These are phyloP conservation scores for Melanophora roralis DNA, from an alignment of 2,888 invertebrate genomes.

Conservation along the genomic window DNA sequence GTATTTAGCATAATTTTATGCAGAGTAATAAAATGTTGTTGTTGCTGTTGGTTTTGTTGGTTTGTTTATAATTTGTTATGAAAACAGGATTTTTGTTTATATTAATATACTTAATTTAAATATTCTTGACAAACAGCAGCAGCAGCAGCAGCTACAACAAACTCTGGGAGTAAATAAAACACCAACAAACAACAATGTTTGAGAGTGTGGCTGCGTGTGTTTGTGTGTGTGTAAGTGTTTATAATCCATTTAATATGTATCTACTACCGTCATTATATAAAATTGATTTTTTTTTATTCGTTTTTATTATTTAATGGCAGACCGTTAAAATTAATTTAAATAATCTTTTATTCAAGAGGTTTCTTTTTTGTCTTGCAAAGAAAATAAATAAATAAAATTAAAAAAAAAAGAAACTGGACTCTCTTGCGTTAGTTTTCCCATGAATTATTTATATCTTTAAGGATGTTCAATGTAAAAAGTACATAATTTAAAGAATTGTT, in stretches of 20 bases:
- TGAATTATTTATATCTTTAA: slow-evolving; percentile 35
- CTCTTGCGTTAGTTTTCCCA: background rate
- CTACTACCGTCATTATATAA: slow-evolving; percentile 43
- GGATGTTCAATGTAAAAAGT: background rate
- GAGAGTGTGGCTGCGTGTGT: too few species aligned
- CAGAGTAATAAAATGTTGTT: slow-evolving; percentile 23
- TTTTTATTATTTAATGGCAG: slow-evolving; percentile 17
- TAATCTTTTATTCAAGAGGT: slow-evolving; percentile 42
- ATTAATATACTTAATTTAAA: slow-evolving; percentile 44
- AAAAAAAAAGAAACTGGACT: background rate
- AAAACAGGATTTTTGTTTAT: slow-evolving; percentile 70
- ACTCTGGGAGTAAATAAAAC: background rate
- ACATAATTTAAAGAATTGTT: background rate
- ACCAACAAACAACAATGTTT: too few species aligned
- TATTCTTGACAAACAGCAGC: slow-evolving; percentile 29
- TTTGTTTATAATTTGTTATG: background rate
- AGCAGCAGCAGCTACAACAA: background rate
- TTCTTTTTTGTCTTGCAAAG: background rate
- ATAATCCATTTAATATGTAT: slow-evolving; percentile 50
- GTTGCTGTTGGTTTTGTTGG: slow-evolving; percentile 19
- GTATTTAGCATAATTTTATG: slow-evolving; percentile 71
- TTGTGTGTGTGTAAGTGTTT: background rate
- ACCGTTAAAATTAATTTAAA: slow-evolving; percentile 46
- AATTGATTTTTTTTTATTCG: slow-evolving; percentile 2
- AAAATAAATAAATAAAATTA: background rate